Base-by-base conservation (phyloP, 1,140 invertebrate species). In the Teleogryllus occipitalis region DNA sequence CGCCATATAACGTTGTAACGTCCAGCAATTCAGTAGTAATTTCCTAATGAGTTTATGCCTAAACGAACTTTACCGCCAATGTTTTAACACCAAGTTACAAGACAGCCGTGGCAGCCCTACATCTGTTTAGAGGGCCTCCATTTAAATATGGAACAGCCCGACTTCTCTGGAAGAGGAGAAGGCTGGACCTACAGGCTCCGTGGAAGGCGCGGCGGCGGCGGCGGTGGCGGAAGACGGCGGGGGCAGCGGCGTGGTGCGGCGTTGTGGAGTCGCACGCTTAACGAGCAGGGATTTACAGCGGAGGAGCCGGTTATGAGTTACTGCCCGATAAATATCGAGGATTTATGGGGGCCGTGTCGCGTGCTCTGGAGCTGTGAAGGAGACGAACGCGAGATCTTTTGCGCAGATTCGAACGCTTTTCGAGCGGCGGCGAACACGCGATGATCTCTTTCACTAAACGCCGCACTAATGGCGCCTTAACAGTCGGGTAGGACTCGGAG, bases 61-160 rank as follows among this genome's bases (percentile, higher is more conserved):
- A 65, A 65, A 65, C 54, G 54, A 65, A 65, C 54, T 65, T 65
- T 65, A 65, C 54, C 54, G 54, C 54, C 54, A 65, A 65, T 65
- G 54, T 65, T 65, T 65, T 65, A 65, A 65, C 54, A 65, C 54
- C 54, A 65, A 65, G 54, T 65, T 65, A 65, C 54, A 65, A 65
- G 54, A 65, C 54, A 65, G 54, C 54, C 54, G 54, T 65, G 54
- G 54, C 54, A 65, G 54, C 54, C 7, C 54, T 65, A 65, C 54
- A 65, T 65, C 54, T 65, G 54, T 65, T 65, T 65, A 65, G 27
- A 65, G 54, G 54, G 54, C 10, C 10, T 65, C 54, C 54, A 65
- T 65, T 65, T 65, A 65, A 65, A 65, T 65, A 65, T 65, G 54
- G 54, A 65, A 65, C 54, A 65, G 54, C 3, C 7, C 54, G 54